These are phyloP conservation scores for Chirona hameri DNA, from an alignment of 2,888 invertebrate genomes.

Conservation along the genomic window DNA sequence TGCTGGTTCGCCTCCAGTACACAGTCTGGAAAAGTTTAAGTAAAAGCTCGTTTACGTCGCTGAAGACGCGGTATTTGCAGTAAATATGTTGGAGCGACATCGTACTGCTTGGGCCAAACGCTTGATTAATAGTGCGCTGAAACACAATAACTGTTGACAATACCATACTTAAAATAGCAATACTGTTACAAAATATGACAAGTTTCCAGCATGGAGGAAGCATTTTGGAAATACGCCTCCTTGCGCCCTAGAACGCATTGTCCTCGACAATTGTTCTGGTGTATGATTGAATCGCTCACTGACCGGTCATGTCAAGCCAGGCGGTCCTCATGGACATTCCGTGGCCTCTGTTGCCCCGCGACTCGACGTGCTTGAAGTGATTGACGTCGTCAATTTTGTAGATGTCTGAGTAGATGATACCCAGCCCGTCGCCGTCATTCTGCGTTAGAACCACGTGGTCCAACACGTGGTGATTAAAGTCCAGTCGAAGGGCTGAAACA, in stretches of 20 bases:
- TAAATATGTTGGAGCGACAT: too few relatives aligned
- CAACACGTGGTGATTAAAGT: slow-evolving; percentile 55
- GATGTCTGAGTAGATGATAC: slow-evolving; percentile 82
- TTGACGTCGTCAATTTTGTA: slow-evolving; percentile 26
- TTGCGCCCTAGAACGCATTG: too few relatives aligned
- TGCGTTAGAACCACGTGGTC: slow-evolving; percentile 61
- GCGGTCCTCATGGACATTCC: not conserved
- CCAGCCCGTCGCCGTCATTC: slow-evolving; percentile 89
- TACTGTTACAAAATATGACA: too few relatives aligned
- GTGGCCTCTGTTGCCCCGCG: not conserved
- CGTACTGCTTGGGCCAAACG: too few relatives aligned
- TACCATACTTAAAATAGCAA: too few relatives aligned
- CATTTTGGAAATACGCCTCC: too few relatives aligned
- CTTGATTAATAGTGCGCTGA: too few relatives aligned
- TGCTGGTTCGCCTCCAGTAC: slow-evolving; percentile 74
- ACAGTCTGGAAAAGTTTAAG: slow-evolving; percentile 54
- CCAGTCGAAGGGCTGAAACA: slow-evolving; percentile 66
- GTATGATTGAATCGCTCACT: not conserved
- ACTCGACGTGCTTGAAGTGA: not conserved
- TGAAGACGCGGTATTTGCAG: too few relatives aligned
- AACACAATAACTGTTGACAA: too few relatives aligned
- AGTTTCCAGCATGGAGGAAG: too few relatives aligned
- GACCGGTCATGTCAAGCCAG: not conserved
- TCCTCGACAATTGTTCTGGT: too few relatives aligned
- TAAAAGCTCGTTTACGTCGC: not conserved